phyloP scores from a whole-genome alignment of 2,113 vertebrate species.

The Vidua macroura region DNA sequence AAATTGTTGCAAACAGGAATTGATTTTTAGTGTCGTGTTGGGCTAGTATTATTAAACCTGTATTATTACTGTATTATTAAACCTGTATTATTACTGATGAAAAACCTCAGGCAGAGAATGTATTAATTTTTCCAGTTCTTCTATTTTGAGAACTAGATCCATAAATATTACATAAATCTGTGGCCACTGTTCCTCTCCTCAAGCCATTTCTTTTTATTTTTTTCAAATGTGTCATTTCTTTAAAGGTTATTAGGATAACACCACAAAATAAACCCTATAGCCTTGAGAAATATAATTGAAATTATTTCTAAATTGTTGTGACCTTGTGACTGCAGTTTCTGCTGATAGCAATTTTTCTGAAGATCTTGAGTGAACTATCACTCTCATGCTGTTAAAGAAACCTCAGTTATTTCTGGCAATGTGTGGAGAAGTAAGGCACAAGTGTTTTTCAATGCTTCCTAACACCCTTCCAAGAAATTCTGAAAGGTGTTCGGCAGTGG shows the following conservation, averaged over 20 bases:
- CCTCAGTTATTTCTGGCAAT: background rate
- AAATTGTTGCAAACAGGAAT: background rate
- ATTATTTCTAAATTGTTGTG: background rate
- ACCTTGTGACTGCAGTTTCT: background rate
- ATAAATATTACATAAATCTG: constrained; percentile 44
- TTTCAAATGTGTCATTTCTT: background rate
- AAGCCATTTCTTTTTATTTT: background rate
- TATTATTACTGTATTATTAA: background rate
- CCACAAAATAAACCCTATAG: background rate
- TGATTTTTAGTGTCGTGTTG: background rate
- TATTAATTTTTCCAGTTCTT: background rate
- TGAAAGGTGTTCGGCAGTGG: background rate
- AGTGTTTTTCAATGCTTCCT: background rate
- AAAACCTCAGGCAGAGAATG: background rate
- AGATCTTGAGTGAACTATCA: background rate
- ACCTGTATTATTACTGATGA: background rate
- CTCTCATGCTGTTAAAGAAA: background rate
- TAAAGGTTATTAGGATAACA: constrained; percentile 35
- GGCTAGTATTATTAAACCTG: background rate
- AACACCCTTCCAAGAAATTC: background rate
- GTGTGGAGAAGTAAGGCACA: background rate
- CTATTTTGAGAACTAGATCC: background rate
- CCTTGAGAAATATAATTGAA: background rate
- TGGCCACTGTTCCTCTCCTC: background rate
- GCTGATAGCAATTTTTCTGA: background rate